Percentiles rank a stretch among this genome's conserved stretches.
phyloP scores from a whole-genome alignment of 2,797 vertebrate genomes.

The Pangasius macronema region DNA sequence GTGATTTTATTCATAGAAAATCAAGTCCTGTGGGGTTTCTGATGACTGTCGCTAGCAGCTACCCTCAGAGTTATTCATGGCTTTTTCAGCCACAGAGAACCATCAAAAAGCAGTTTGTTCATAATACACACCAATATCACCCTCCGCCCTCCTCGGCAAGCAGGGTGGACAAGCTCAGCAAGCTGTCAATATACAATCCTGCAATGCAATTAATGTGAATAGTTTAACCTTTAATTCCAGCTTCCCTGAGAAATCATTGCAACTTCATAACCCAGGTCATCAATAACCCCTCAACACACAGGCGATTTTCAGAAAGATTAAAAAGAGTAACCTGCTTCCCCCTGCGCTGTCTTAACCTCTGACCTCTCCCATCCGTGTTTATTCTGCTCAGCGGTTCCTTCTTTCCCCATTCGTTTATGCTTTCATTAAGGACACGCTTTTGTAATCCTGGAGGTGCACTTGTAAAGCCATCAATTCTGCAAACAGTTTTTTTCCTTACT shows the following conservation, averaged over 20 bases:
- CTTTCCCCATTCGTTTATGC: constrained; percentile 56
- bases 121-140: constrained; percentile 59
- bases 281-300: constrained; percentile 67
- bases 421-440: constrained; percentile 64
- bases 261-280: constrained; percentile 72
- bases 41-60: constrained; percentile 50
- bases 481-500: constrained; percentile 38
- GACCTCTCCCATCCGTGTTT: constrained; percentile 53
- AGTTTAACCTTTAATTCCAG: constrained; percentile 75
- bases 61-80: constrained; percentile 65
- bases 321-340: constrained; percentile 68
- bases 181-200: constrained; percentile 65
- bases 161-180: constrained; percentile 47
- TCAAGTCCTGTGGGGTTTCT: constrained; percentile 57
- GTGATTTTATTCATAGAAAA: constrained; percentile 72
- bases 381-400: constrained; percentile 40
- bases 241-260: constrained; percentile 70
- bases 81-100: constrained; percentile 51
- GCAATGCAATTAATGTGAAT: constrained; percentile 72
- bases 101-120: constrained; percentile 62
- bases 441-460: constrained; percentile 45
- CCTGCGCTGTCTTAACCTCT: constrained; percentile 55
- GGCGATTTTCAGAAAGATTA: constrained; percentile 73
- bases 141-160: constrained; percentile 32
- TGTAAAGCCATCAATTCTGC: constrained; percentile 58